Percentiles rank a stretch among this genome's conserved stretches.
phyloP scores from a whole-genome alignment of 2,113 vertebrate genomes.

The Pachypanchax playfairii region DNA sequence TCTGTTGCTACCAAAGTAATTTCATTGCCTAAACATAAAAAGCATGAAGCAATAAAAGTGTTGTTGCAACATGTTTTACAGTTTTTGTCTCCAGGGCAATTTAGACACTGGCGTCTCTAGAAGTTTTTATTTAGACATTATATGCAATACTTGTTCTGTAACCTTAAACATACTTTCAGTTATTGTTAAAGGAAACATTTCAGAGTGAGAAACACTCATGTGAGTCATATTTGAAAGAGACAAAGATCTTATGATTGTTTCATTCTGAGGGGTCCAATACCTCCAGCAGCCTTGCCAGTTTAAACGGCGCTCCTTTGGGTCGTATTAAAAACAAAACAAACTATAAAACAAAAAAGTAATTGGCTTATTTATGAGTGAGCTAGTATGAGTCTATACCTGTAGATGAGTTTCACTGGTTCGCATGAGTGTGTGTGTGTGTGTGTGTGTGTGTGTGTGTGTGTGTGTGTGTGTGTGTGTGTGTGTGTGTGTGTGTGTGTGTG shows the following conservation, averaged over 20 bases:
- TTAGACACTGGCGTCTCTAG: too few species aligned
- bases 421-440: background rate
- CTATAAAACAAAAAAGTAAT: background rate
- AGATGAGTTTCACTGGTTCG: too few species aligned
- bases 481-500: conserved; percentile 8
- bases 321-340: background rate
- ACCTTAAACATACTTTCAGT: too few species aligned
- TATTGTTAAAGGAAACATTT: background rate
- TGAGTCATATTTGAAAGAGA: background rate
- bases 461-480: background rate
- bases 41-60: too few species aligned
- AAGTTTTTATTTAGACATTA: too few species aligned
- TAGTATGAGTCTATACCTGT: background rate
- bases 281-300: background rate
- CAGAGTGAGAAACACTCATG: background rate
- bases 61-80: too few species aligned
- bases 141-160: too few species aligned
- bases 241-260: background rate
- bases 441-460: background rate
- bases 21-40: too few species aligned
- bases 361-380: background rate
- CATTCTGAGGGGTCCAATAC: background rate
- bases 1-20: too few species aligned
- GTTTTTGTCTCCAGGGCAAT: too few species aligned
- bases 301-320: background rate